Base-by-base conservation (phyloP, 2,888 invertebrate species). In the Nycteola revayana region DNA sequence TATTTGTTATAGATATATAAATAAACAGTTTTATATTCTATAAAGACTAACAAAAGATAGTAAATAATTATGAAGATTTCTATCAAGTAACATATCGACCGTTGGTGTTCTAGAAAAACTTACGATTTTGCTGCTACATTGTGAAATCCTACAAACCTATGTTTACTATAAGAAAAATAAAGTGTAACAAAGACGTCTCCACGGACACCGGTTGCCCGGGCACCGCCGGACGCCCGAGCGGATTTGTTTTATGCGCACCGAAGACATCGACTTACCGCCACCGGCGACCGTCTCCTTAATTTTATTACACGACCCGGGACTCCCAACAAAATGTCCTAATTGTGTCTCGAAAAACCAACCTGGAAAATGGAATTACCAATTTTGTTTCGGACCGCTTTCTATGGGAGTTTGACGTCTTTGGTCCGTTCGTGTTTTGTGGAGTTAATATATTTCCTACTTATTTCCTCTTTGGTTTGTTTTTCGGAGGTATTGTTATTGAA, bases 241-340 rank as follows among this genome's bases (percentile, higher is more conserved):
- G 86, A 86, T 87, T 86, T 87, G 83, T 87, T 86, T 87, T 86
- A 86, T 79, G 80, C 76, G 72, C 75, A 64, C 68, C 74, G 72
- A 81, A 81, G 82, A 79, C 81, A 72, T 71, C 78, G 83, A 78
- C 83, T 82, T 77, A 80, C 80, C 71, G 74, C 72, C 74, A 70
- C 77, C 74, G 74, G 56, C 62, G 63, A 65, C 75, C 79, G 75
- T 74, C 82, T 83, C 76, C 86, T 86, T 88, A 88, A 88, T 88
- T 88, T 88, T 88, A 88, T 88, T 88, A 88, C 84, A 69, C 64
- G 69, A 72, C 69, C 75, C 75, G 70, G 6, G 67, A 75, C 74
- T 78, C 49, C 49, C 52, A 71, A 79, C 82, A 74, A 77, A 75
- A 75, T 67, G 66, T 75, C 74, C 86, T 87, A 87, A 87, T 87